These are phyloP conservation scores for Temnothorax rugatulus DNA, from an alignment of 2,888 invertebrate genomes.

Conservation along the genomic window DNA sequence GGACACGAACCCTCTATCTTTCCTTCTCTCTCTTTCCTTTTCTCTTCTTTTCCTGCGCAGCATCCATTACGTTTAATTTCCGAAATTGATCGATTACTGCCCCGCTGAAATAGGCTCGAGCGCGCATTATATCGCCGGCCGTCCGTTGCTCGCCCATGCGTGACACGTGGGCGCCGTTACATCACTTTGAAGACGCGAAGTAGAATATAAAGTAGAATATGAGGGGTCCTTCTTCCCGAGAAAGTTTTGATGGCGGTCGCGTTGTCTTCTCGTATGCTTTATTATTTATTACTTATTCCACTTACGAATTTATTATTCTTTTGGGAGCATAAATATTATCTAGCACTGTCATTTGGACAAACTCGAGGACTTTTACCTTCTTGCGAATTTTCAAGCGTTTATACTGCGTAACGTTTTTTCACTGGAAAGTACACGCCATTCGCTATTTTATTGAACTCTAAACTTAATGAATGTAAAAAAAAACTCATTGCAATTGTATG, in stretches of 20 bases:
- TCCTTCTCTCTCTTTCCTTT: background rate
- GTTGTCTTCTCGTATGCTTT: background rate
- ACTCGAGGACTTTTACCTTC: background rate
- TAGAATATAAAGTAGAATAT: constrained; percentile 15
- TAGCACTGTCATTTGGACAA: background rate
- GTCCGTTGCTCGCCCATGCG: constrained; percentile 43
- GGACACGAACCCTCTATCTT: background rate
- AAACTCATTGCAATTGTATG: background rate
- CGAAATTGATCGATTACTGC: constrained; percentile 71
- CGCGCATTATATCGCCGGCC: constrained; percentile 49
- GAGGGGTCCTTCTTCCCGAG: background rate
- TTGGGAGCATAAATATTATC: background rate
- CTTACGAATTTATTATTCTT: background rate
- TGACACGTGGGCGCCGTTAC: constrained; percentile 43
- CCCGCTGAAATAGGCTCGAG: constrained; percentile 44
- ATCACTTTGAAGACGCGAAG: constrained; percentile 31
- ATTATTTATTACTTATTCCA: constrained; percentile 30
- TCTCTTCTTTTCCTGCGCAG: background rate
- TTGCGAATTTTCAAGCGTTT: background rate
- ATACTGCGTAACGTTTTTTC: no score
- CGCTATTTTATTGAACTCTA: background rate
- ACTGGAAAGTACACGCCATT: background rate
- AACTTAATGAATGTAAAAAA: background rate
- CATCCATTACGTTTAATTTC: constrained; percentile 68
- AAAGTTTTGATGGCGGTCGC: constrained; percentile 4